A percentile compares a stretch with the other conserved stretches of the same genome.
These are phyloP conservation scores for Halocaridina rubra DNA, from an alignment of 2,888 invertebrate genomes.

Conservation along the genomic window DNA sequence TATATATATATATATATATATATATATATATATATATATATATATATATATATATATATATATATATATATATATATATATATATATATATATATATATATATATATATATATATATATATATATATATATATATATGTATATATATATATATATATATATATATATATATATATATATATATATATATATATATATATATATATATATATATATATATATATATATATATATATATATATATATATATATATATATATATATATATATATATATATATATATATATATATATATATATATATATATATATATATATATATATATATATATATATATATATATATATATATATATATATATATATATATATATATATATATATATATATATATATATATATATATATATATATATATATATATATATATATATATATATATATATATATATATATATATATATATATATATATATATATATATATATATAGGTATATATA, in stretches of 20 bases:
- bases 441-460: not conserved
- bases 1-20: not conserved
- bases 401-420: not conserved
- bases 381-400: not conserved
- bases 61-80: not conserved
- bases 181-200: not conserved
- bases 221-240: not conserved
- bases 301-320: not conserved
- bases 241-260: not conserved
- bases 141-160: not conserved
- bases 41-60: not conserved
- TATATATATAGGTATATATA: not conserved
- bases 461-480: not conserved
- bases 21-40: not conserved
- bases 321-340: not conserved
- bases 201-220: not conserved
- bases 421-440: not conserved
- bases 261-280: not conserved
- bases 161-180: not conserved
- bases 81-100: not conserved
- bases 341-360: not conserved
- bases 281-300: not conserved
- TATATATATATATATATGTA: not conserved
- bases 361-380: not conserved
- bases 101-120: not conserved